A percentile compares a stretch with the other conserved stretches of the same genome.
Evolutionary conservation across 1,140 invertebrate species (phyloP).

Genomic region (Atta texana): DNA sequence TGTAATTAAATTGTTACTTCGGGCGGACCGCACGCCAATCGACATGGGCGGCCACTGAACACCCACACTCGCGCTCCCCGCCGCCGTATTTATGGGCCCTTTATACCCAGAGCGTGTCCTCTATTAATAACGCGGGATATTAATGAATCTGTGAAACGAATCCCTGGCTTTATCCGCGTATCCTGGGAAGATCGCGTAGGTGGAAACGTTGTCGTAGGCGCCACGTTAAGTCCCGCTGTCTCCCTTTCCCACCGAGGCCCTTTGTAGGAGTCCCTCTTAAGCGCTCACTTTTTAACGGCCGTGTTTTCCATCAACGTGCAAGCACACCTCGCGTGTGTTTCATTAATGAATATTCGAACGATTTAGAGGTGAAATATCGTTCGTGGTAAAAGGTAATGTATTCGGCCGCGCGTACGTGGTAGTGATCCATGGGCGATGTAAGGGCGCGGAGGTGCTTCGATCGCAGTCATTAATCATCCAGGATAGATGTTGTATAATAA

Average conservation of each 20-base stretch:
- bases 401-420: conserved; percentile 35
- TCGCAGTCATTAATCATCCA: conserved; percentile 65
- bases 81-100: conserved; percentile 77
- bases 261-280: background rate
- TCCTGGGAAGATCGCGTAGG: conserved; percentile 64
- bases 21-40: conserved; percentile 85
- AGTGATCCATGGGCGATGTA: conserved; percentile 61
- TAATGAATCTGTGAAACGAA: conserved; percentile 74
- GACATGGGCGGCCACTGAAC: conserved; percentile 86
- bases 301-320: conserved; percentile 49
- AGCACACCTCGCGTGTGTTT: conserved; percentile 44
- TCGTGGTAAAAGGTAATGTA: conserved; percentile 32
- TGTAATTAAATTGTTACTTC: conserved; percentile 87
- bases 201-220: conserved; percentile 66
- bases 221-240: conserved; percentile 48
- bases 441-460: conserved; percentile 12
- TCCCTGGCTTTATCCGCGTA: conserved; percentile 29
- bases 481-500: conserved; percentile 62
- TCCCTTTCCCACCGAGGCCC: background rate
- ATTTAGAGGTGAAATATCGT: conserved; percentile 51
- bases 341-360: conserved; percentile 72
- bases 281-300: background rate
- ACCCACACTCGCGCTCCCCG: conserved; percentile 81
- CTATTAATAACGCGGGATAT: conserved; percentile 80
- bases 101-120: conserved; percentile 76